Percentiles rank a stretch among this genome's conserved stretches.
phyloP scores from a whole-genome alignment of 23 tunicate species.

The Trididemnum nubilum region DNA sequence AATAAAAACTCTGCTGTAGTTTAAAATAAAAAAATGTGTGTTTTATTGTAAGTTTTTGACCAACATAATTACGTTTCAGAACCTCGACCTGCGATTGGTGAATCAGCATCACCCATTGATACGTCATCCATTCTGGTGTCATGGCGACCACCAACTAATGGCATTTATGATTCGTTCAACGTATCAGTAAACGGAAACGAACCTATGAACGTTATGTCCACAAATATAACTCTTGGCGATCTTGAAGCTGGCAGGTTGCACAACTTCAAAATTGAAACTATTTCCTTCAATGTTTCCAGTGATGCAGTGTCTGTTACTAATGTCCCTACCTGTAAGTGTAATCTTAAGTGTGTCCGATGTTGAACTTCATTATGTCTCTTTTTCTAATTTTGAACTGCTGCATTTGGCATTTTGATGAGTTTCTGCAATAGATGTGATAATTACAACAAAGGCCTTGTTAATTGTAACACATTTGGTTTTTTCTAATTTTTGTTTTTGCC shows the following conservation, averaged over 20 bases:
- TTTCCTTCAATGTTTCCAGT: neutral
- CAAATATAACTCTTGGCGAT: neutral
- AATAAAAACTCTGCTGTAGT: no score
- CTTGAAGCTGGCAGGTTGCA: neutral
- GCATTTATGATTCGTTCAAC: neutral
- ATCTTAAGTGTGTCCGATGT: no score
- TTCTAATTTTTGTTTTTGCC: no score
- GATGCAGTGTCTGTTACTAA: neutral
- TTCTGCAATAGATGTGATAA: no score
- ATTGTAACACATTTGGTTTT: no score
- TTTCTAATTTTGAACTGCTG: no score
- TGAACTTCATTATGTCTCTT: no score
- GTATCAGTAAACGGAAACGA: neutral
- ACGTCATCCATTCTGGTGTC: neutral
- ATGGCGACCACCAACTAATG: neutral
- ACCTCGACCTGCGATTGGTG: neutral
- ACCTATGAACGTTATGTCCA: neutral
- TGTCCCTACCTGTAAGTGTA: conserved; percentile 8
- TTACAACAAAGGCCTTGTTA: no score
- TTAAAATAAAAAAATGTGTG: no score
- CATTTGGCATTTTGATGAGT: no score
- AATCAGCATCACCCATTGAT: neutral
- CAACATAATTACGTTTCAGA: no score
- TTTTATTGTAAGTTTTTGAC: no score
- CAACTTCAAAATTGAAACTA: neutral